Conservation (phyloP, 2,113 vertebrate species). For the Aix galericulata region DNA sequence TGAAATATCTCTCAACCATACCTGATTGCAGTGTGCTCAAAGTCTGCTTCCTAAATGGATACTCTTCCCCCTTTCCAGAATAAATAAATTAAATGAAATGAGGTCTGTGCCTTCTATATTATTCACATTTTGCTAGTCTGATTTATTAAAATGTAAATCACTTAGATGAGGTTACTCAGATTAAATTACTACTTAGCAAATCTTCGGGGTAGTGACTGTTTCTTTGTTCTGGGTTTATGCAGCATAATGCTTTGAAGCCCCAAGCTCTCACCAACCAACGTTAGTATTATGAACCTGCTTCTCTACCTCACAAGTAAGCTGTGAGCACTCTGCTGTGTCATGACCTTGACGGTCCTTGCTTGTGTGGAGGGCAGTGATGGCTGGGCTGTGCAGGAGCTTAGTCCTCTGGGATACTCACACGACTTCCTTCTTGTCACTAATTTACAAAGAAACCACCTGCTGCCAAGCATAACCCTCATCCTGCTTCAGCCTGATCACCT, state of each 20-base stretch:
- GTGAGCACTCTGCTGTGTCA: background rate
- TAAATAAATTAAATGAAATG: background rate
- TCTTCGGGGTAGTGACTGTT: rapidly evolving
- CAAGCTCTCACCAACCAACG: background rate
- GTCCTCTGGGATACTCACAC: background rate
- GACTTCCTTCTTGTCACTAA: background rate
- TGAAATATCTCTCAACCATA: background rate
- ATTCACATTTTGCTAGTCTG: background rate
- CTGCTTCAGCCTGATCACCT: background rate
- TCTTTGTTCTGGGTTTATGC: background rate
- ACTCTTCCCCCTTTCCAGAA: background rate
- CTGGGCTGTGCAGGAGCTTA: background rate
- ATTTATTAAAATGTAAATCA: background rate
- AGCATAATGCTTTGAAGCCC: background rate
- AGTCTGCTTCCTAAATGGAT: background rate
- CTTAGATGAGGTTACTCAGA: background rate
- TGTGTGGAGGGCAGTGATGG: background rate
- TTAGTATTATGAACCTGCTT: background rate
- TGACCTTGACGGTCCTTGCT: background rate
- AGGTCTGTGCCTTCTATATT: background rate
- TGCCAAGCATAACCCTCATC: background rate
- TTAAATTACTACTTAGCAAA: background rate
- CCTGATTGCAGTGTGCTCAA: background rate
- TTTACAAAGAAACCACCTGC: background rate
- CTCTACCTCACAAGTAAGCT: background rate